Conservation (phyloP, 2,113 vertebrate genomes). For the Nestor notabilis region DNA sequence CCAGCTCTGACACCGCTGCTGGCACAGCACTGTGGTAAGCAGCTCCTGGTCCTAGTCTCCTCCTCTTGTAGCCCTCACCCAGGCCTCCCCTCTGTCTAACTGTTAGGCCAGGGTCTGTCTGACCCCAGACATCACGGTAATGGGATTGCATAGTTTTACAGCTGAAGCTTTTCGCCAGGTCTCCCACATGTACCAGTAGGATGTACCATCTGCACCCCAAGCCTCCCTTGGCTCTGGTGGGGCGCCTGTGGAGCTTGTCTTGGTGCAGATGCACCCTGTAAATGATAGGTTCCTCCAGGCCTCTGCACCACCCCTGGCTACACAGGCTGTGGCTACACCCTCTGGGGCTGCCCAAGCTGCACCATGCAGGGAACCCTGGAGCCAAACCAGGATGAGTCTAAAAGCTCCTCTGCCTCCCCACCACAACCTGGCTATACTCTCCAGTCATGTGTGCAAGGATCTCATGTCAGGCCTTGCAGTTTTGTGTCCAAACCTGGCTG, state of each 20-base stretch:
- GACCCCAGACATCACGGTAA: background rate
- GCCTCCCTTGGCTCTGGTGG: background rate
- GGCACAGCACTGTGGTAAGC: background rate
- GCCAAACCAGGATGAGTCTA: background rate
- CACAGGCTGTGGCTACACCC: background rate
- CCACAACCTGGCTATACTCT: background rate
- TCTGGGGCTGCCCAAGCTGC: background rate
- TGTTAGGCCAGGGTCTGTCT: background rate
- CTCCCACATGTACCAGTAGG: rapidly evolving
- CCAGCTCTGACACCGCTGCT: background rate
- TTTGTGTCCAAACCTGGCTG: background rate
- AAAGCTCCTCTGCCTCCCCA: background rate
- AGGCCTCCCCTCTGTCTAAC: background rate
- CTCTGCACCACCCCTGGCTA: background rate
- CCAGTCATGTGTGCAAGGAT: background rate
- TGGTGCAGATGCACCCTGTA: background rate
- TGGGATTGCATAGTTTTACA: background rate
- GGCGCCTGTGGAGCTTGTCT: background rate
- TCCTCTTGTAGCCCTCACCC: background rate
- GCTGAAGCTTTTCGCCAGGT: background rate
- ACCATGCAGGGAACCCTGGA: background rate
- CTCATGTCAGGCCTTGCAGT: background rate
- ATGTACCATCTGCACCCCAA: background rate
- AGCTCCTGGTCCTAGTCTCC: background rate
- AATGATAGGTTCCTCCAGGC: background rate